Percentiles rank a stretch among this genome's conserved stretches.
phyloP scores from a whole-genome alignment of 1,140 invertebrate species.

The Riptortus pedestris region DNA sequence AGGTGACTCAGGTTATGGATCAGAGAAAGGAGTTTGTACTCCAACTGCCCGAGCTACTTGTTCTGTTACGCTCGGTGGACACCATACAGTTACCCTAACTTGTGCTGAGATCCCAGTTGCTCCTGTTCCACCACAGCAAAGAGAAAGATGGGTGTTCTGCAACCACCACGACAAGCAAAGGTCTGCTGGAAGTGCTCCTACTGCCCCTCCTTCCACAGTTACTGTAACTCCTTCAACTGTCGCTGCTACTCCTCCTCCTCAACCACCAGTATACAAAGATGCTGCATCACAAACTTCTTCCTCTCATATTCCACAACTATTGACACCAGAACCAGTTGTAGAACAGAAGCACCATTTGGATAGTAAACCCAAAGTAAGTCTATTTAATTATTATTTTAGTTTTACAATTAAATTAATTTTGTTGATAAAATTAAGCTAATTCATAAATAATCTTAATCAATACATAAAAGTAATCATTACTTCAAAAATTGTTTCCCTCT shows the following conservation, averaged over 20 bases:
- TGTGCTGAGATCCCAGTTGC: slow-evolving; percentile 17
- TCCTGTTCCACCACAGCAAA: background rate
- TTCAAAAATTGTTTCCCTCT: too few relatives aligned
- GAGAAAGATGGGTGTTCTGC: slow-evolving; percentile 1
- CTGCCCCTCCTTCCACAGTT: slow-evolving; percentile 29
- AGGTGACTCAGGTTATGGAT: slow-evolving; percentile 41
- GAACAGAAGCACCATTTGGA: background rate
- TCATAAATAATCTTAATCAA: too few relatives aligned
- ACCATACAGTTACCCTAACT: slow-evolving; percentile 30
- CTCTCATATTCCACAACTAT: slow-evolving; percentile 37
- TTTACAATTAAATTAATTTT: too few relatives aligned
- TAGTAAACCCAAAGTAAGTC: background rate
- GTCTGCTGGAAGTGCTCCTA: slow-evolving; percentile 19
- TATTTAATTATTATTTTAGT: too few relatives aligned
- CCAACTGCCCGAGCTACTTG: slow-evolving; percentile 21
- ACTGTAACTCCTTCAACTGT: slow-evolving; percentile 32
- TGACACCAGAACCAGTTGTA: background rate
- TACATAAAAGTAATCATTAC: too few relatives aligned
- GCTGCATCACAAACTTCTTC: slow-evolving; percentile 46
- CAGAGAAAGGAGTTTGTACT: slow-evolving; percentile 33
- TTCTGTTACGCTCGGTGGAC: slow-evolving; percentile 34
- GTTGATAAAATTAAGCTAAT: too few relatives aligned
- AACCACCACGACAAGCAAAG: slow-evolving; percentile 2
- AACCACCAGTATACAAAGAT: slow-evolving; percentile 36
- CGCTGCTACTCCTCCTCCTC: slow-evolving; percentile 24